Percentiles rank a stretch among this genome's conserved stretches.
These are phyloP conservation scores for Motacilla alba DNA, from an alignment of 2,113 vertebrate species.

Conservation along the genomic window DNA sequence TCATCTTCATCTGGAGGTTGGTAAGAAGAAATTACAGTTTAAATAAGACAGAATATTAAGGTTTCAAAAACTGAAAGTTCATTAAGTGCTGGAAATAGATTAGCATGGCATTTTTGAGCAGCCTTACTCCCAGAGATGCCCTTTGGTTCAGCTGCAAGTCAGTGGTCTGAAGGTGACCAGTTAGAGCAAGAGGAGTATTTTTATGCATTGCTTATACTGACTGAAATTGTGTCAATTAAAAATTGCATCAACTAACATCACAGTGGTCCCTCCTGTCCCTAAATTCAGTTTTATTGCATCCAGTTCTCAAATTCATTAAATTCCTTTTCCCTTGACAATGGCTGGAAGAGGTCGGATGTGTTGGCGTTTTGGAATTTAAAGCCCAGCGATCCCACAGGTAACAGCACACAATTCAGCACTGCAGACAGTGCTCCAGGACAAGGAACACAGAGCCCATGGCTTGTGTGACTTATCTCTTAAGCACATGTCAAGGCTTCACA, in stretches of 20 bases:
- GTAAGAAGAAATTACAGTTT: neutral
- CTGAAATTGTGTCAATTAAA: neutral
- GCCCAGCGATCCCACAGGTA: neutral
- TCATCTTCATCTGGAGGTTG: neutral
- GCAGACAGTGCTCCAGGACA: neutral
- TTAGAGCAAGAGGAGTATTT: neutral
- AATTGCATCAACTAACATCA: neutral
- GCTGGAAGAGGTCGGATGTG: neutral
- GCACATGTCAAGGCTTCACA: neutral
- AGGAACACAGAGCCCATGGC: neutral
- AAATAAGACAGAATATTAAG: neutral
- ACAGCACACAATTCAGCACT: neutral
- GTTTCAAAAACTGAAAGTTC: neutral
- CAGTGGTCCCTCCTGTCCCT: neutral
- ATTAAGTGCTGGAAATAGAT: neutral
- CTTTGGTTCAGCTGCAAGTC: neutral
- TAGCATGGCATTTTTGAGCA: neutral
- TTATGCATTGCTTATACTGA: neutral
- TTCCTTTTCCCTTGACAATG: neutral
- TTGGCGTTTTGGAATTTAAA: neutral
- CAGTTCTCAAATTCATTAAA: neutral
- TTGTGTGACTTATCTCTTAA: neutral
- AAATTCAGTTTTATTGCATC: neutral
- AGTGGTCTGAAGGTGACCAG: neutral
- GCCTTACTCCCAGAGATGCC: neutral